Evolutionary conservation across 2,113 vertebrate species (phyloP).

Genomic region (Choloepus hoffmanni): DNA sequence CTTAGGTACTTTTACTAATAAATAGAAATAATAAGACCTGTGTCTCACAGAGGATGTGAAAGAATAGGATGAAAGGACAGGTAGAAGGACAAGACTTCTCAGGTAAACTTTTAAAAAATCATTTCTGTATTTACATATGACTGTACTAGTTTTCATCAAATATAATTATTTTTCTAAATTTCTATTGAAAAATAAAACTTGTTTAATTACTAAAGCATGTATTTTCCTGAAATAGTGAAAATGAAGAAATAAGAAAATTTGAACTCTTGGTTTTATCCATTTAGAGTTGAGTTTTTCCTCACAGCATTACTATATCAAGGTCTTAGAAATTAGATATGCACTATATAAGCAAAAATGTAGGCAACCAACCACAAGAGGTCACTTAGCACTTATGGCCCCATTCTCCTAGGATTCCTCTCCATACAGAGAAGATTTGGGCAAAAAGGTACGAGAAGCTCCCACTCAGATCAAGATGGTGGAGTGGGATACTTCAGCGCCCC

Average conservation of each 20-base stretch:
- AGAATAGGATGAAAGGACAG: neutral
- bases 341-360: neutral
- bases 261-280: neutral
- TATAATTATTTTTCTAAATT: neutral
- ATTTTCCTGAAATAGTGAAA: neutral
- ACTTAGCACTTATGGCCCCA: neutral
- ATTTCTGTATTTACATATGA: neutral
- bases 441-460: neutral
- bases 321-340: neutral
- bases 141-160: neutral
- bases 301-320: neutral
- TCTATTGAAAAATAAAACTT: neutral
- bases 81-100: neutral
- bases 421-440: neutral
- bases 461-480: no score
- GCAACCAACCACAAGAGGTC: neutral
- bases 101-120: neutral
- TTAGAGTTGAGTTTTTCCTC: neutral
- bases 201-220: neutral
- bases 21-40: neutral
- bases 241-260: neutral
- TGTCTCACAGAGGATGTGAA: neutral
- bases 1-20: neutral
- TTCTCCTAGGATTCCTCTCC: neutral
- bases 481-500: no score